These are phyloP conservation scores for Trisateles emortualis DNA, from an alignment of 2,888 invertebrate species.

Conservation along the genomic window DNA sequence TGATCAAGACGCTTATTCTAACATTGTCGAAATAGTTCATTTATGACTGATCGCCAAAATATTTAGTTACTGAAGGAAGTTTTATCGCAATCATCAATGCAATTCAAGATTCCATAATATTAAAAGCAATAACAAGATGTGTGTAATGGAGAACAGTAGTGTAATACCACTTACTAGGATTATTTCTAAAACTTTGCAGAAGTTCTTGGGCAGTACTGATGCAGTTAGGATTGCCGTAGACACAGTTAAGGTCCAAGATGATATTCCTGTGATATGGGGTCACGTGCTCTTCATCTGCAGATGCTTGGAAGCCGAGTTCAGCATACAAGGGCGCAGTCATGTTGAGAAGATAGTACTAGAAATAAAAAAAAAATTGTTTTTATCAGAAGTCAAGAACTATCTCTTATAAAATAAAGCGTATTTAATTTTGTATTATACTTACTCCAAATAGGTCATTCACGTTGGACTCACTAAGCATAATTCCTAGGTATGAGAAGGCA, in stretches of 20 bases:
- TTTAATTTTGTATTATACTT: conserved; percentile 15
- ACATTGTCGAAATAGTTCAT: too few species aligned
- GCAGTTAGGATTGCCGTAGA: conserved; percentile 69
- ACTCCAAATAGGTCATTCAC: conserved; percentile 69
- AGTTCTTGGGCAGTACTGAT: conserved; percentile 62
- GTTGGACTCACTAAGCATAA: conserved; percentile 64
- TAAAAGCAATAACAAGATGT: too few species aligned
- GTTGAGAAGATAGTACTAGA: conserved; percentile 64
- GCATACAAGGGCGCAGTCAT: conserved; percentile 71
- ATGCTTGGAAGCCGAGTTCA: conserved; percentile 66
- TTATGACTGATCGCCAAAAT: too few species aligned
- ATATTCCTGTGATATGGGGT: conserved; percentile 77
- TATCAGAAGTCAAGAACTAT: neutral
- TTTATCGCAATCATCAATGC: too few species aligned
- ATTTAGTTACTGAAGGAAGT: too few species aligned
- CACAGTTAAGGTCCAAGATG: conserved; percentile 72
- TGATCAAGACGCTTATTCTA: too few species aligned
- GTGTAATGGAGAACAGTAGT: too few species aligned
- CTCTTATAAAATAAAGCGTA: neutral
- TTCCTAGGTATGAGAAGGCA: conserved; percentile 71
- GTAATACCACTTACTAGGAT: conserved; percentile 71
- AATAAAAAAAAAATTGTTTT: neutral
- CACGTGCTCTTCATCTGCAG: conserved; percentile 66
- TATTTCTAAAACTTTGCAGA: conserved; percentile 64
- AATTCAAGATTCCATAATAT: too few species aligned